Base-by-base conservation (phyloP, 2,113 vertebrate species). In the Suricata suricatta region DNA sequence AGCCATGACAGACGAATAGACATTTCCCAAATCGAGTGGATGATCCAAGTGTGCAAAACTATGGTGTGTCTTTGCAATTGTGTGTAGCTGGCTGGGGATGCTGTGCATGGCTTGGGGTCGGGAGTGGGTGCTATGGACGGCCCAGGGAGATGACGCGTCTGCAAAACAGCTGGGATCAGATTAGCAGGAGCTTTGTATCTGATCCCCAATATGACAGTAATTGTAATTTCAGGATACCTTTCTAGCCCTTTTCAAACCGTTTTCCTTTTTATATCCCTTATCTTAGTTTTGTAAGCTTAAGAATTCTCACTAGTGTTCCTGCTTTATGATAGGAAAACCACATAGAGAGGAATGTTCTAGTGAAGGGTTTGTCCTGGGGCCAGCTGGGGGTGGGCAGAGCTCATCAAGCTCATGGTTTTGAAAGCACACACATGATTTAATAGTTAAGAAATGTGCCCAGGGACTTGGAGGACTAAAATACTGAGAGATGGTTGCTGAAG, bases 221-320 rank as follows among this genome's bases (percentile, higher is more conserved):
- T 31, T 52, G 12, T 29, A 69, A 44, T 82, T 64, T 74, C 44
- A 79, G 38, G 19, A 13, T 47, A 57, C 1, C 11, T 95, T 92
- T 29, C 79, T 31, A 88, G 66, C 14, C 31, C 50, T 96, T 96
- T 93, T 7, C 21, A 23, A 66, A 85, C 64, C 3, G 1, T 50
- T 92, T 64, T 38, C 38, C 3, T 81, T 84, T 76, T 47, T 80
- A 31, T 14, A 50, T 11, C 17, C 4, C n/a, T 92, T 76, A 47
- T 47, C 71, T 96, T 33, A 15, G 17, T 71, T 96, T 94, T 97
- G 54, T 96, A 79, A 96, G 84, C 77, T 50, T 25, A 74, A 7
- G 60, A 68, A 12, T 90, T 90, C 87, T 25, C 52, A 33, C 23
- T 77, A 68, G 41, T 9, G 17, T 44, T 89, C 52, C 60, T 60